These are phyloP conservation scores for Bursaphelenchus okinawaensis DNA, from an alignment of 2,888 invertebrate species.

Conservation along the genomic window DNA sequence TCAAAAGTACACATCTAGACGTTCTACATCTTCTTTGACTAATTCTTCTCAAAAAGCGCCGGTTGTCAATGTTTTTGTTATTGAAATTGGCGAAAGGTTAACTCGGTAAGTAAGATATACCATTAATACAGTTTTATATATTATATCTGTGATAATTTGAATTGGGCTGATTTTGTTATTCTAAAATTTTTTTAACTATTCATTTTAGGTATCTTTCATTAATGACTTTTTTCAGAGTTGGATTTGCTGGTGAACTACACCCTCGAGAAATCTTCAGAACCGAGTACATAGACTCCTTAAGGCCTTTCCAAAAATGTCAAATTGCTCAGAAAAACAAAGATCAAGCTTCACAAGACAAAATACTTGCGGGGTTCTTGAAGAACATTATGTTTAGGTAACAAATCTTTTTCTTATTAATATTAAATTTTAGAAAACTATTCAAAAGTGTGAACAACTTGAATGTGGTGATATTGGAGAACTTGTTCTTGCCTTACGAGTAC, in stretches of 20 bases:
- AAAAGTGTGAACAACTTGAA: slow-evolving; percentile 88
- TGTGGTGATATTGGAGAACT: slow-evolving; percentile 83
- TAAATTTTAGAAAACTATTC: slow-evolving; percentile 71
- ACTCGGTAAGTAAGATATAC: slow-evolving; percentile 48
- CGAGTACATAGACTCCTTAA: slow-evolving; percentile 23
- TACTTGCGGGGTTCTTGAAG: slow-evolving; percentile 34
- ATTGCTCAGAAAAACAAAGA: slow-evolving; percentile 14
- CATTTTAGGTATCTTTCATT: neutral
- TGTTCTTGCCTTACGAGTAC: slow-evolving; percentile 75
- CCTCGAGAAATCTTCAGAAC: slow-evolving; percentile 39
- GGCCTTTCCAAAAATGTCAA: neutral
- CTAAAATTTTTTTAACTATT: neutral
- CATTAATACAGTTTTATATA: no score
- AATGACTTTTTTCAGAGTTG: slow-evolving; percentile 31
- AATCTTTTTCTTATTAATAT: neutral
- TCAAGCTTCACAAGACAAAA: slow-evolving; percentile 16
- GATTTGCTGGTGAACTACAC: slow-evolving; percentile 42
- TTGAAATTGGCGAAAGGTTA: slow-evolving; percentile 48
- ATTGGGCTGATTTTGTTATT: no score
- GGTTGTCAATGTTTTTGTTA: slow-evolving; percentile 32
- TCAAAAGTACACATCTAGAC: neutral
- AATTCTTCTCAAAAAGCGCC: neutral
- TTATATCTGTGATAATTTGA: no score
- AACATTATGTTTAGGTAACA: slow-evolving; percentile 29
- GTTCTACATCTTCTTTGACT: slow-evolving; percentile 5